phyloP scores from a whole-genome alignment of 2,888 invertebrate species.

The Cryptus viduatorius region DNA sequence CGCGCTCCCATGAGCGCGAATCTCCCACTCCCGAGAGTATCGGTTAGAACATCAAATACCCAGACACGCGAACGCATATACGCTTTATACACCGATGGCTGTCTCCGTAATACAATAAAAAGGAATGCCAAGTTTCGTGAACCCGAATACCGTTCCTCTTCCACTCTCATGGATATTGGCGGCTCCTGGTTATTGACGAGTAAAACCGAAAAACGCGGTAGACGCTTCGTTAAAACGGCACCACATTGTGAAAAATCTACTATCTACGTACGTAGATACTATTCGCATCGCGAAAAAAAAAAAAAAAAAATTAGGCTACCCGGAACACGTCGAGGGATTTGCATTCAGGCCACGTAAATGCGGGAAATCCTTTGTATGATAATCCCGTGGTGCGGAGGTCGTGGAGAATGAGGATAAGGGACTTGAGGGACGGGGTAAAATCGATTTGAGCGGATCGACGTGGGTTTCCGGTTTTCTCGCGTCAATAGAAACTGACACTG shows the following conservation, averaged over 20 bases:
- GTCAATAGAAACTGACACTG: constrained; percentile 72
- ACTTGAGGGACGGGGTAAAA: constrained; percentile 70
- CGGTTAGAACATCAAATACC: constrained; percentile 15
- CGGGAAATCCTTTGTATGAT: constrained; percentile 79
- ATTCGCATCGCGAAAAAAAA: neutral
- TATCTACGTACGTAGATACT: constrained; percentile 42
- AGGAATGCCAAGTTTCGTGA: constrained; percentile 27
- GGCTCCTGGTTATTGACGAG: constrained; percentile 4
- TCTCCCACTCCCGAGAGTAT: constrained; percentile 16
- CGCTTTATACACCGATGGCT: constrained; percentile 10
- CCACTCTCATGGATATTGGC: neutral
- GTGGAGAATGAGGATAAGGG: constrained; percentile 41
- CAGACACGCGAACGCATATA: neutral
- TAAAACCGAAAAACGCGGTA: constrained; percentile 35
- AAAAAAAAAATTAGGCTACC: constrained; percentile 51
- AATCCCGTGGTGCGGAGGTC: constrained; percentile 72
- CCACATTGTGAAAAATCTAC: constrained; percentile 42
- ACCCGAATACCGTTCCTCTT: neutral
- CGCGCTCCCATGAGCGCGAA: neutral
- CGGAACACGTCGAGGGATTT: constrained; percentile 72
- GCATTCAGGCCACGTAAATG: constrained; percentile 78
- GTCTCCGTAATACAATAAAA: constrained; percentile 33
- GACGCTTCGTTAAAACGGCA: constrained; percentile 36
- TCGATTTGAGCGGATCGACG: constrained; percentile 78
- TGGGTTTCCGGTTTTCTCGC: constrained; percentile 73